phyloP scores from a whole-genome alignment of 2,113 vertebrate genomes.

The Neolamprologus tretocephalus region DNA sequence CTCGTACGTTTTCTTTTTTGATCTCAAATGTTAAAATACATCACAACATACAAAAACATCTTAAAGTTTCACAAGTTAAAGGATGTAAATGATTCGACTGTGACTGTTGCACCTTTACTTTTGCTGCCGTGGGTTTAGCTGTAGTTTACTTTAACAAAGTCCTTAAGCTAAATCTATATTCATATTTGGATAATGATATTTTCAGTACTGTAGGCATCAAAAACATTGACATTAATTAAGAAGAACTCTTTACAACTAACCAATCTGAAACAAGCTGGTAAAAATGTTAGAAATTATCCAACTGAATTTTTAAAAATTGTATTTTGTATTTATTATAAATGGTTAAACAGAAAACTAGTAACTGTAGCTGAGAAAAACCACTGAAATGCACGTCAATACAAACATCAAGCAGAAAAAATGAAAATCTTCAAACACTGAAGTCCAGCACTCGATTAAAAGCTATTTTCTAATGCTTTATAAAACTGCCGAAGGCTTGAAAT shows the following conservation, averaged over 20 bases:
- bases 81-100: neutral
- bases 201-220: neutral
- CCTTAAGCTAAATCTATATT: neutral
- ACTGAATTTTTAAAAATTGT: neutral
- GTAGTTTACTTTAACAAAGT: too few relatives aligned
- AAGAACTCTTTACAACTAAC: neutral
- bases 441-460: neutral
- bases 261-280: neutral
- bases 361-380: neutral
- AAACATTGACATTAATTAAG: neutral
- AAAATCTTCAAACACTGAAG: neutral
- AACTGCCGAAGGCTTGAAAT: neutral
- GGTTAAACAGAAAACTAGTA: neutral
- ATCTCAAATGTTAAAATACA: neutral
- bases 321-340: neutral
- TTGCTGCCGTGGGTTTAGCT: neutral
- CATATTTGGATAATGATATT: neutral
- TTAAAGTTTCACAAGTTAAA: neutral
- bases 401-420: neutral
- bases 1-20: neutral
- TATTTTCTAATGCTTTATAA: neutral
- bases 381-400: neutral
- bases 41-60: neutral
- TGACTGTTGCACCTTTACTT: neutral
- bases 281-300: neutral